Base-by-base conservation (phyloP, 2,888 invertebrate species). In the Chymomyza fuscimana region DNA sequence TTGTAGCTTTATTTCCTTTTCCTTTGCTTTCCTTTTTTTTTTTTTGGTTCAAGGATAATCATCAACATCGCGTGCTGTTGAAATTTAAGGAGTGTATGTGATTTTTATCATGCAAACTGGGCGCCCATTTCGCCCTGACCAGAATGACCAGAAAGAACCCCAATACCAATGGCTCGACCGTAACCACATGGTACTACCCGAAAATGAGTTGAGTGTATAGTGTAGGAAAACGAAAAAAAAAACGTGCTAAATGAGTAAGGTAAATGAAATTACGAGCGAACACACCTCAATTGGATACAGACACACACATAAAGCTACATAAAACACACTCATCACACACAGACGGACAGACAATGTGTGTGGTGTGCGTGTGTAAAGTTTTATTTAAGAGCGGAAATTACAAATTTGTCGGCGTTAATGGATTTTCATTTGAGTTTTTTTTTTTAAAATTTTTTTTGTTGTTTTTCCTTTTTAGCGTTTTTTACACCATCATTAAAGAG, bases 71-170 rank as follows among this genome's bases (percentile, higher is more conserved):
- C 91, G 91, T 91, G 91, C 88, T 81, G 82, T 72, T 79, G 74
- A 89, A 91, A 90, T 90, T 83, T 90, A 90, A 89, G 91, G 91
- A 90, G 91, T 91, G 91, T 89, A 90, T 91, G 90, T 91, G 91
- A 91, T 91, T 91, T 91, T 91, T 91, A 91, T 91, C 91, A 91
- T 91, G 89, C 82, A 83, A 86, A 87, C 84, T 80, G 82, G 82
- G 78, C 85, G 87, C 65, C 29, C 58, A 69, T 60, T 60, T 29
- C 65, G 51, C 60, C 32, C 51, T 58, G 81, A 72, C 74, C 77
- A 81, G 83, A 61, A 67, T 61, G 52, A 62, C 16, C 61, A 51
- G 25, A 32, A 52, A 50, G 29, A 29, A n/a, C 7, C 12, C 40
- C 10, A 12, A 2, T 10, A 40, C 40, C 40, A 12, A 10, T 0